Base-by-base conservation (phyloP, 2,113 vertebrate genomes). In the Syngnathus scovelli region DNA sequence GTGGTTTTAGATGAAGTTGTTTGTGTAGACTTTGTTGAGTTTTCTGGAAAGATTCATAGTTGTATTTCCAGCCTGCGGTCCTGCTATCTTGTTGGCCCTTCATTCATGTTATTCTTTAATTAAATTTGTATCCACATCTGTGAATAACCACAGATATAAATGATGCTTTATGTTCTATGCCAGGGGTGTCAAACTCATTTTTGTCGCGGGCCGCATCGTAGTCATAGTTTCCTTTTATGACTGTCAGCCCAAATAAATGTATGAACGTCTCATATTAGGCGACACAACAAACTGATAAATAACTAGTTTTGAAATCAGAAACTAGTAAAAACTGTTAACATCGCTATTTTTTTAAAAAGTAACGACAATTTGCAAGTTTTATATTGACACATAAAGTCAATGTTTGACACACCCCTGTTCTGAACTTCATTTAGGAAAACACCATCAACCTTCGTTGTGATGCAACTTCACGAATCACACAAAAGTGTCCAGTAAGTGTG, bases 351-450 rank as follows among this genome's bases (percentile, higher is more conserved):
- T 33, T 33, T 27, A 27, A 33, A 33, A 33, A 33, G 27, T 33
- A 33, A 33, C 27, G 2, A 33, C 27, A 33, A 33, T 33, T 33
- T 33, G 2, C 27, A 33, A 33, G 27, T 33, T 33, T 33, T 33
- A 33, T 33, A 33, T 33, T 33, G 27, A 33, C 27, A 33, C 3
- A 33, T 33, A 33, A 33, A 33, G 27, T 33, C 2, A 3, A 33
- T 33, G 27, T 33, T 33, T 33, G 27, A 33, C 27, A 33, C 27
- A 33, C 27, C 27, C 3, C 27, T 33, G 27, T 33, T 33, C 27
- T 33, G 27, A 33, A 33, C 73, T 80, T 78, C n/a, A 77, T 81
- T 75, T 74, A 41, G 66, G 61, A 78, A 79, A 75, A 52, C 56
- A 54, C 41, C 67, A 41, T 64, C 44, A 27, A 60, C 66, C 76